Base-by-base conservation (phyloP, 2,888 invertebrate genomes). In the Chloromyia formosa region DNA sequence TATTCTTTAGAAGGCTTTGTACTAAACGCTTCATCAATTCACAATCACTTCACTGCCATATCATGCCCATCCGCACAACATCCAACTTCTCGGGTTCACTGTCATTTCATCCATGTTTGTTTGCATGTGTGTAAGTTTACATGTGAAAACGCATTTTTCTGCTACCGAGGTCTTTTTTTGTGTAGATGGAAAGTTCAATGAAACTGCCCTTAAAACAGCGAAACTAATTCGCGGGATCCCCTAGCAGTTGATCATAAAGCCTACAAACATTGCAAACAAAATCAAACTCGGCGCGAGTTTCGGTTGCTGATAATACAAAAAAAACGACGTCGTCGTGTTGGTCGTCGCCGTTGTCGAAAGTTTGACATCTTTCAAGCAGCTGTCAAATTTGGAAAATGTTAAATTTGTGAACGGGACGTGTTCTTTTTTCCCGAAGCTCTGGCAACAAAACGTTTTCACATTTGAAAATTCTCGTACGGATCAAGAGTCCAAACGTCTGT, bases 61-160 rank as follows among this genome's bases (percentile, higher is more conserved):
- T n/a, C n/a, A n/a, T n/a, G 16, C 18, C 54, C 1, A 35, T 54
- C 69, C 69, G 45, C 14, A 61, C 22, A 69, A 54, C 54, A 16
- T 54, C 54, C 5, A 12, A 54, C 35, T 35, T 16, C n/a, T n/a
- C n/a, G n/a, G n/a, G n/a, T n/a, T n/a, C n/a, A n/a, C n/a, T n/a
- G n/a, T n/a, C 54, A 54, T 23, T 53, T 23, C 35, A 12, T 54
- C 16, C 35, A 64, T 60, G 60, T 60, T 56, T 42, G 58, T 7
- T 5, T 49, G 75, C 61, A 54, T 69, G 61, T 42, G 75, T 71
- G 75, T 53, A 27, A 72, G 64, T 75, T 75, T 62, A 49, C 61
- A 64, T 61, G 75, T 54, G 71, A 72, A 66, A 64, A 72, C 72
- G 64, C 54, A n/a, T n/a, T 45, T 72, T 72, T 75, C 20, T 18